Evolutionary conservation across 1,140 invertebrate species (phyloP).

Genomic region (Notospermus geniculatus): DNA sequence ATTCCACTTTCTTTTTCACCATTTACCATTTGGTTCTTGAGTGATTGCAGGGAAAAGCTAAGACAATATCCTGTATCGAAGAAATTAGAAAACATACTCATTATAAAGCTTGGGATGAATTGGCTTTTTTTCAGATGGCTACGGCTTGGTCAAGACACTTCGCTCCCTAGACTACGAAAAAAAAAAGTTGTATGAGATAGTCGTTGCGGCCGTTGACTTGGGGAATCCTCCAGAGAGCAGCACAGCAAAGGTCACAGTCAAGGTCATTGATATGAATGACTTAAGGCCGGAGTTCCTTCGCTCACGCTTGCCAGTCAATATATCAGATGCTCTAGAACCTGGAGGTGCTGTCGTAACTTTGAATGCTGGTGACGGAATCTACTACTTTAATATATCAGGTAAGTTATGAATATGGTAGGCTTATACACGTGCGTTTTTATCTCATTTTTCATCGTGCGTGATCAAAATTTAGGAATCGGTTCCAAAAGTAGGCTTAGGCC

Average conservation of each 20-base stretch:
- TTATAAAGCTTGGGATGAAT: too few species aligned
- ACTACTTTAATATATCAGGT: slow-evolving; percentile 2
- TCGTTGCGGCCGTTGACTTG: not conserved
- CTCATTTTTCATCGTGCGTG: too few species aligned
- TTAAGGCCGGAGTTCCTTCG: not conserved
- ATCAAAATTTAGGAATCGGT: too few species aligned
- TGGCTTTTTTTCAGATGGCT: slow-evolving; percentile 1
- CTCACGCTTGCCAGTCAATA: not conserved
- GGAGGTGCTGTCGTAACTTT: not conserved
- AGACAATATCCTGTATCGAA: too few species aligned
- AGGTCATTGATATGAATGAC: slow-evolving; percentile 3
- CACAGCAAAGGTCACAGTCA: not conserved
- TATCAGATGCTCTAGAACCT: not conserved
- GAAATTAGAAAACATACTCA: too few species aligned
- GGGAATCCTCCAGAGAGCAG: not conserved
- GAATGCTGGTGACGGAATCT: not conserved
- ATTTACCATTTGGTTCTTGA: too few species aligned
- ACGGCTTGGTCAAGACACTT: not conserved
- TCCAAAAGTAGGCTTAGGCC: too few species aligned
- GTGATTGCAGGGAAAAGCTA: too few species aligned
- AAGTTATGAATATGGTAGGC: not conserved
- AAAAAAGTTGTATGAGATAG: not conserved
- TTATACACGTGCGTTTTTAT: too few species aligned
- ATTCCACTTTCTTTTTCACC: too few species aligned
- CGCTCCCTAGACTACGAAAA: not conserved